Evolutionary conservation across 2,797 vertebrate genomes (phyloP).

Genomic region (Cheirogaleus major): DNA sequence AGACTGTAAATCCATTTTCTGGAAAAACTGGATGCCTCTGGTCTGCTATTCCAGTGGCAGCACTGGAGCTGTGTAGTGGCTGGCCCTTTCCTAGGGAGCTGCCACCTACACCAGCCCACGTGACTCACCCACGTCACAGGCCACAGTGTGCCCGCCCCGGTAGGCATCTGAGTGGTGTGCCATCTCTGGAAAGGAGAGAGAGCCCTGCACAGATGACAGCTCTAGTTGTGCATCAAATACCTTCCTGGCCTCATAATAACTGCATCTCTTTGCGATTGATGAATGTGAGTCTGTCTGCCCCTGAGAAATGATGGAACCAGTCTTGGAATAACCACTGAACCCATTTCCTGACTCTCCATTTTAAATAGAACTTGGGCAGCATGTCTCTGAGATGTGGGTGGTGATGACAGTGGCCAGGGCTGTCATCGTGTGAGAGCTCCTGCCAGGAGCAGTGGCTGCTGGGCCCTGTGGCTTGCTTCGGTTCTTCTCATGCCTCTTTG

Average conservation of each 20-base stretch:
- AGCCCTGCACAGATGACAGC: background rate
- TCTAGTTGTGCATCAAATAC: background rate
- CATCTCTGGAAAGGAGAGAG: background rate
- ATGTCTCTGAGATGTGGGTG: rapidly evolving
- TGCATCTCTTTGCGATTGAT: background rate
- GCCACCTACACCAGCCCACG: rapidly evolving
- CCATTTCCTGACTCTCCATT: background rate
- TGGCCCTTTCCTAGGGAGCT: background rate
- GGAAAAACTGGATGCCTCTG: background rate
- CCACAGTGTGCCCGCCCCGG: background rate
- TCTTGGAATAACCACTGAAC: background rate
- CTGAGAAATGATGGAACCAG: background rate
- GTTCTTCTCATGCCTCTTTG: background rate
- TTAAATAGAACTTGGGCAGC: background rate
- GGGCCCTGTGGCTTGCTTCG: background rate
- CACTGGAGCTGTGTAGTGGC: too few species aligned
- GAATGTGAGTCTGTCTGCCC: background rate
- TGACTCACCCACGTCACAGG: background rate
- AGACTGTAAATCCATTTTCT: background rate
- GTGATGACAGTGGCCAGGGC: too few species aligned
- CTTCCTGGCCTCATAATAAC: background rate
- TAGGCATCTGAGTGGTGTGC: background rate
- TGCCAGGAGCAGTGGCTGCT: background rate
- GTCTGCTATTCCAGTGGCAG: background rate
- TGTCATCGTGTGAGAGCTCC: background rate